Evolutionary conservation across 2,113 vertebrate genomes (phyloP).

Genomic region (Trematomus loennbergii): DNA sequence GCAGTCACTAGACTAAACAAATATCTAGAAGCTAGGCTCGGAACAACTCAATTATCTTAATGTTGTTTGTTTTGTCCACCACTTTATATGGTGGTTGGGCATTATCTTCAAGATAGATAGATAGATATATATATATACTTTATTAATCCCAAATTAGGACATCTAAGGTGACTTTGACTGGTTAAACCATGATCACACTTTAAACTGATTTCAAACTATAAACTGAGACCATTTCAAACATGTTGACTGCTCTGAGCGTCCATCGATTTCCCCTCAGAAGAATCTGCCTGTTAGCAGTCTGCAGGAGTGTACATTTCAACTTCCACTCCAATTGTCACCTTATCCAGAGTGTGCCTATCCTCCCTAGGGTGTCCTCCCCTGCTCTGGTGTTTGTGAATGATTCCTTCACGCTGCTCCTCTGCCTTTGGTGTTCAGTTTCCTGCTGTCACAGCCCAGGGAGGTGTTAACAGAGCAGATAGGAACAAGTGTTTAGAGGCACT

Average conservation of each 20-base stretch:
- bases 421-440: constrained; percentile 64
- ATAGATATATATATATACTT: too few relatives aligned
- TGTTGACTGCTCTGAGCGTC: constrained; percentile 3
- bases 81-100: neutral
- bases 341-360: constrained; percentile 21
- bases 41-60: neutral
- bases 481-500: constrained; percentile 78
- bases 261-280: constrained; percentile 13
- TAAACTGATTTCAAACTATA: constrained; percentile 21
- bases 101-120: neutral
- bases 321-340: constrained; percentile 39
- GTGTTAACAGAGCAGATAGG: constrained; percentile 74
- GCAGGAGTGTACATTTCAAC: constrained; percentile 10
- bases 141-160: too few relatives aligned
- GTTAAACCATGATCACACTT: constrained; percentile 4
- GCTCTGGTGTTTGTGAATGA: constrained; percentile 13
- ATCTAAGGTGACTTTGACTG: too few relatives aligned
- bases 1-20: too few relatives aligned
- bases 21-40: too few relatives aligned
- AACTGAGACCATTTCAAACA: constrained; percentile 6
- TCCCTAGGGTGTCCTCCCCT: constrained; percentile 45
- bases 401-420: constrained; percentile 68
- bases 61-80: too few relatives aligned
- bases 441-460: constrained; percentile 68
- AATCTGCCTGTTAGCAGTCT: neutral